These are phyloP conservation scores for Kryptopterus vitreolus DNA, from an alignment of 2,797 vertebrate genomes.

Conservation along the genomic window DNA sequence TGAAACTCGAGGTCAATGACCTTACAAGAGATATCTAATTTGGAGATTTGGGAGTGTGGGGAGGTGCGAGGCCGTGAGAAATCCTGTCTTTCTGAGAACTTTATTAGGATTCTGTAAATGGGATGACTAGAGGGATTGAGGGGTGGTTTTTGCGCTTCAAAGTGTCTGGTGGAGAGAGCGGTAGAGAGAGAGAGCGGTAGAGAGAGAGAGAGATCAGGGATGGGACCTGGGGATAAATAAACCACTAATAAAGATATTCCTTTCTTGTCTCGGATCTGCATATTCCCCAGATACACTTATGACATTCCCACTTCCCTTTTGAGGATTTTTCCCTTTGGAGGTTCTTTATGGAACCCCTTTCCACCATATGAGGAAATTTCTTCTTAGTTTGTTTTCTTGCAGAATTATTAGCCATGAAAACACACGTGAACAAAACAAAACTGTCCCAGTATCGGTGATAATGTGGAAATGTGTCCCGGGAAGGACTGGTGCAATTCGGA, in stretches of 20 bases:
- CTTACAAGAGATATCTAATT: slow-evolving; percentile 49
- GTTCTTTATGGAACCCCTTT: background rate
- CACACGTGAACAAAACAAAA: too few species aligned
- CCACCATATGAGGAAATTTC: background rate
- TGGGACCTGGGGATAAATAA: slow-evolving; percentile 27
- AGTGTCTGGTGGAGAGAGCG: slow-evolving; percentile 33
- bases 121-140: slow-evolving; percentile 49
- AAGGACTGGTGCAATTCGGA: background rate
- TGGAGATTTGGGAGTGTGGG: slow-evolving; percentile 50
- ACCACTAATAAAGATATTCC: slow-evolving; percentile 44
- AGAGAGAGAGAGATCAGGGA: slow-evolving; percentile 2
- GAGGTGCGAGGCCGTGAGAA: slow-evolving; percentile 34
- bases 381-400: too few species aligned
- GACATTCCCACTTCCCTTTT: slow-evolving; percentile 12
- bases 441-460: too few species aligned
- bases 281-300: slow-evolving; percentile 4
- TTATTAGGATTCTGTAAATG: slow-evolving; percentile 60
- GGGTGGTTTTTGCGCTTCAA: slow-evolving; percentile 46
- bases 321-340: background rate
- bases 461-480: background rate
- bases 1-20: slow-evolving; percentile 47
- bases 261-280: background rate
- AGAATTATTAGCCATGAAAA: too few species aligned
- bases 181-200: background rate
- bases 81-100: slow-evolving; percentile 53